A percentile compares a stretch with the other conserved stretches of the same genome.
These are phyloP conservation scores for Hirtodrosophila histrioides DNA, from an alignment of 2,888 invertebrate genomes.

Conservation along the genomic window DNA sequence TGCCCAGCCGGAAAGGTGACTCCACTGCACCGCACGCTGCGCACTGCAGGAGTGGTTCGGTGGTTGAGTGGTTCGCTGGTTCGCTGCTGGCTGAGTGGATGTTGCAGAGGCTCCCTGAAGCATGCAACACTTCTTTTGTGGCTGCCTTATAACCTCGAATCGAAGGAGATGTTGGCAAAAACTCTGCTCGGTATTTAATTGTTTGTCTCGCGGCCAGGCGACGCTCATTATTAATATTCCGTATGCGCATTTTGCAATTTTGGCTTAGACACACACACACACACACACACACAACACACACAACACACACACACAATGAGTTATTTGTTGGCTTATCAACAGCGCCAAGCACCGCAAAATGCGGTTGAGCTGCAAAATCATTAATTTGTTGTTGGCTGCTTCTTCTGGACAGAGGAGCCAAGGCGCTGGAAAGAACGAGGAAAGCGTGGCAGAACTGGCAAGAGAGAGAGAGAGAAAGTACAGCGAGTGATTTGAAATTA, in stretches of 20 bases:
- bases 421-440: too few species aligned
- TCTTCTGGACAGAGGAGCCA: conserved; percentile 8
- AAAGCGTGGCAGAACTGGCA: too few species aligned
- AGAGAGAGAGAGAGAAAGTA: too few species aligned
- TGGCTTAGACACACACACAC: conserved; percentile 19
- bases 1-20: conserved; percentile 58
- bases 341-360: conserved; percentile 46
- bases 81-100: too few species aligned
- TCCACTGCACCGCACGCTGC: conserved; percentile 2
- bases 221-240: conserved; percentile 50
- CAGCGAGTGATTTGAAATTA: too few species aligned
- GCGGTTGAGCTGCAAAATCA: conserved; percentile 61
- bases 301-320: conserved; percentile 1
- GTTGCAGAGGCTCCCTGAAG: not conserved
- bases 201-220: conserved; percentile 37
- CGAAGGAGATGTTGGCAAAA: not conserved
- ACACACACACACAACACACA: conserved; percentile 10
- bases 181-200: conserved; percentile 37
- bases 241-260: conserved; percentile 44
- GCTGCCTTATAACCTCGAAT: too few species aligned
- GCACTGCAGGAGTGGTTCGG: not conserved
- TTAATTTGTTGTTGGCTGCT: conserved; percentile 54
- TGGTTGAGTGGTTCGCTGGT: too few species aligned
- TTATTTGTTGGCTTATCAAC: conserved; percentile 19
- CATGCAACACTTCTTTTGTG: too few species aligned